Conservation (phyloP, 2,888 invertebrate species). For the Panzeria rudis region DNA sequence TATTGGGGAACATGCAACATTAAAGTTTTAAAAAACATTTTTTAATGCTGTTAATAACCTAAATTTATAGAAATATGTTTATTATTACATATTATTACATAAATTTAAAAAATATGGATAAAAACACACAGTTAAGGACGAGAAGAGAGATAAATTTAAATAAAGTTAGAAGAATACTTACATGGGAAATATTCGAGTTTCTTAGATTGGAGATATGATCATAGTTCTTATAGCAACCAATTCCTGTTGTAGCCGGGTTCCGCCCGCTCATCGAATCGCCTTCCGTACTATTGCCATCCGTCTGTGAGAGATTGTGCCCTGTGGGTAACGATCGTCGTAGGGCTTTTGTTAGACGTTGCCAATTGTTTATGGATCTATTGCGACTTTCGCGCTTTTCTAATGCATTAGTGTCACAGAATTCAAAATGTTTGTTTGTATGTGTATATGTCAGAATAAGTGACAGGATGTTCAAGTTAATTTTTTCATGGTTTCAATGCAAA, state of each 20-base stretch:
- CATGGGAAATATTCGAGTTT: constrained; percentile 82
- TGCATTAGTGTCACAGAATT: constrained; percentile 64
- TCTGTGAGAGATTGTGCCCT: constrained; percentile 97
- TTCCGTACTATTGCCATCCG: constrained; percentile 92
- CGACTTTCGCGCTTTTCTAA: constrained; percentile 84
- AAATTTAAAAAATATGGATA: constrained; percentile 7
- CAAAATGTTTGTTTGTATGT: constrained; percentile 58
- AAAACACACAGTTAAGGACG: neutral
- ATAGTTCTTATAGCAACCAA: constrained; percentile 91
- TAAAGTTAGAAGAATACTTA: constrained; percentile 74
- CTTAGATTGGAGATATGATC: constrained; percentile 86
- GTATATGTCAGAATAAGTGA: constrained; percentile 46
- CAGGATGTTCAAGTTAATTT: constrained; percentile 19
- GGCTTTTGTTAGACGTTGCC: constrained; percentile 84
- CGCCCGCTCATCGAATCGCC: constrained; percentile 85
- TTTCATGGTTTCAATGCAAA: constrained; percentile 35
- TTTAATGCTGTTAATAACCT: constrained; percentile 49
- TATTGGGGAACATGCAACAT: constrained; percentile 2
- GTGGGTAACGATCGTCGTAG: constrained; percentile 84
- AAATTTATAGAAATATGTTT: constrained; percentile 30
- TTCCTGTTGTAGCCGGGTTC: constrained; percentile 89
- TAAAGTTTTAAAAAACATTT: too few relatives aligned
- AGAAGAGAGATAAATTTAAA: constrained; percentile 11
- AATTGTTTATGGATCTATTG: constrained; percentile 84
- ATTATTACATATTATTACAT: constrained; percentile 16